Conservation (phyloP, 2,113 vertebrate species). For the Nycticryphes semicollaris region DNA sequence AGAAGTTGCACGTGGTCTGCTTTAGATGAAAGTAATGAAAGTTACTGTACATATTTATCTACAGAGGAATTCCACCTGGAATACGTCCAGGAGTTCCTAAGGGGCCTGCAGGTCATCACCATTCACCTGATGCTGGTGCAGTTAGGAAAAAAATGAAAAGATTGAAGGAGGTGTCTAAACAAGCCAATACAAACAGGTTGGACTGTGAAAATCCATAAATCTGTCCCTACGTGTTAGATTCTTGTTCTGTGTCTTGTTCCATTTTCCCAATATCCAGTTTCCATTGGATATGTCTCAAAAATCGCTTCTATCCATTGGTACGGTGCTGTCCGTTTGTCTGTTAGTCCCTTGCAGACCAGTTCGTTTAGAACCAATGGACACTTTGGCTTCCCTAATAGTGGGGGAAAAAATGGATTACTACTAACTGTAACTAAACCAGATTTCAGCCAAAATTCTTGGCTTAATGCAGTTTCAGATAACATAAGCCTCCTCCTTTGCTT, state of each 20-base stretch:
- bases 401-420: not conserved
- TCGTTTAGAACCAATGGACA: not conserved
- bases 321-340: slow-evolving; percentile 13
- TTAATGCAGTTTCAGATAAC: not conserved
- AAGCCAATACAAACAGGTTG: slow-evolving; percentile 78
- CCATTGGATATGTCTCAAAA: not conserved
- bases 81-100: slow-evolving; percentile 75
- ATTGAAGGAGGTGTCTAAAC: slow-evolving; percentile 82
- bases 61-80: slow-evolving; percentile 75
- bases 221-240: slow-evolving; percentile 53
- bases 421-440: not conserved
- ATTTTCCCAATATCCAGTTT: not conserved
- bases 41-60: slow-evolving; percentile 66
- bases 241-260: slow-evolving; percentile 40
- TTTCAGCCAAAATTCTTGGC: not conserved
- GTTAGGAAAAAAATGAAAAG: slow-evolving; percentile 85
- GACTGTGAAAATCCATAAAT: slow-evolving; percentile 37
- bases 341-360: slow-evolving; percentile 15
- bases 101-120: slow-evolving; percentile 67
- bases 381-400: not conserved
- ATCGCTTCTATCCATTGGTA: not conserved
- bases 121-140: slow-evolving; percentile 73
- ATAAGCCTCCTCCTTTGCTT: not conserved
- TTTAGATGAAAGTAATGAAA: slow-evolving; percentile 61
- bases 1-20: not conserved